Base-by-base conservation (phyloP, 2,797 vertebrate species). In the Propithecus deckenii region DNA sequence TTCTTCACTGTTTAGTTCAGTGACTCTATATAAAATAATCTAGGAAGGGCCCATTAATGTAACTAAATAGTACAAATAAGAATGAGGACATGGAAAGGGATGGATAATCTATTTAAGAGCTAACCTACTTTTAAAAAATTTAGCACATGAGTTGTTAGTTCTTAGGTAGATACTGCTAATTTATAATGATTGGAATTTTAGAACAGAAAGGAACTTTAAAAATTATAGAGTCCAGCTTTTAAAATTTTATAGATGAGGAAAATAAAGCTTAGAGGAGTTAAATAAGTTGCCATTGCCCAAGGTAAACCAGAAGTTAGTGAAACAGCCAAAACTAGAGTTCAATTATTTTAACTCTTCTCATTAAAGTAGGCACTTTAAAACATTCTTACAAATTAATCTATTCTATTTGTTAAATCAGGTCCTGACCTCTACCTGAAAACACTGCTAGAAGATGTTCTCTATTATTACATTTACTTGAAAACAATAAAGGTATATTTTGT, bases 31-130 rank as follows among this genome's bases (percentile, higher is more conserved):
- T 74, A 65, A 76, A 92, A 79, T 85, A 94, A 84, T 48, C 43
- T 46, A 93, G 57, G 38, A 67, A 91, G 30, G 28, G 50, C 35
- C 30, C n/a, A 96, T 75, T 61, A 91, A 91, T 48, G 38, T 4
- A 96, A 90, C 92, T 52, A 94, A 67, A 91, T 25, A 81, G 18
- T 89, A 86, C 23, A 94, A 89, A 76, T 95, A 83, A 89, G 23
- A 94, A 86, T 76, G 55, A 92, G 15, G 38, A 85, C 38, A 43
- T 52, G 48, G 23, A 94, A 83, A 86, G 17, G 85, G 41, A 96
- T 59, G 25, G n/a, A 59, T 14, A 57, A 22, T 79, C 38, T 93
- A 89, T 50, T 57, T 93, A 85, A 71, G 22, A 92, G 6, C 80
- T 12, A 91, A 85, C 63, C 20, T 81, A 23, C 25, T 94, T 92